These are phyloP conservation scores for Xiphophorus birchmanni DNA, from an alignment of 2,797 vertebrate species.

Conservation along the genomic window DNA sequence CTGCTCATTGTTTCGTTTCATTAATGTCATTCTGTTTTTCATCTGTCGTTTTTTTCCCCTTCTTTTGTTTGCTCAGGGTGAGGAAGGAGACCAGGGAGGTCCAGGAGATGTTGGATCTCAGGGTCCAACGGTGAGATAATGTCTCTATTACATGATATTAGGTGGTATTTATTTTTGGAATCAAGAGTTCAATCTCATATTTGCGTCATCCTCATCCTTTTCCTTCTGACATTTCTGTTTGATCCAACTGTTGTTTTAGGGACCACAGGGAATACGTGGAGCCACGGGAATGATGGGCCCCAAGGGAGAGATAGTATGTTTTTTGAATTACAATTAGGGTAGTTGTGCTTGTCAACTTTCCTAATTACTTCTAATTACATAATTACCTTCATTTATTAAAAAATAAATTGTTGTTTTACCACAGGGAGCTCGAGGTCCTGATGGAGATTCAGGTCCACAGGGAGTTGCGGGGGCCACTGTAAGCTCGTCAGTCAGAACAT, in stretches of 20 bases:
- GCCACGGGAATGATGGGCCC: constrained; percentile 88
- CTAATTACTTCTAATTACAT: neutral
- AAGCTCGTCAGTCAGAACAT: constrained; percentile 68
- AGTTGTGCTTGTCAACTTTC: neutral
- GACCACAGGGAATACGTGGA: constrained; percentile 89
- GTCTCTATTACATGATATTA: constrained; percentile 20
- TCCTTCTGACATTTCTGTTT: constrained; percentile 31
- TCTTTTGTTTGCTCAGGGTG: constrained; percentile 82
- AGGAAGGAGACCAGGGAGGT: constrained; percentile 93
- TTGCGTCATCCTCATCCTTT: constrained; percentile 4
- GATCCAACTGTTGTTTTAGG: constrained; percentile 78
- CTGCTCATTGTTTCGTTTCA: constrained; percentile 6
- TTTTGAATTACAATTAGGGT: neutral
- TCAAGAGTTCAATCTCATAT: neutral
- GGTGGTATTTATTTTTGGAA: neutral
- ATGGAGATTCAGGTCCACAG: constrained; percentile 91
- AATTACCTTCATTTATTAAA: neutral
- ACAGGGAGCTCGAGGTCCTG: constrained; percentile 89
- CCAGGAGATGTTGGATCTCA: constrained; percentile 89
- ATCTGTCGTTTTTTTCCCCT: constrained; percentile 5
- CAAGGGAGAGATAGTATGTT: constrained; percentile 90
- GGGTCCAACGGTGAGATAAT: constrained; percentile 86
- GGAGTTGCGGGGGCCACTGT: constrained; percentile 90
- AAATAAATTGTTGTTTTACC: constrained; percentile 28
- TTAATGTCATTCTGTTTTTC: constrained; percentile 13